Evolutionary conservation across 1,140 invertebrate genomes (phyloP).

Genomic region (Cherax quadricarinatus): DNA sequence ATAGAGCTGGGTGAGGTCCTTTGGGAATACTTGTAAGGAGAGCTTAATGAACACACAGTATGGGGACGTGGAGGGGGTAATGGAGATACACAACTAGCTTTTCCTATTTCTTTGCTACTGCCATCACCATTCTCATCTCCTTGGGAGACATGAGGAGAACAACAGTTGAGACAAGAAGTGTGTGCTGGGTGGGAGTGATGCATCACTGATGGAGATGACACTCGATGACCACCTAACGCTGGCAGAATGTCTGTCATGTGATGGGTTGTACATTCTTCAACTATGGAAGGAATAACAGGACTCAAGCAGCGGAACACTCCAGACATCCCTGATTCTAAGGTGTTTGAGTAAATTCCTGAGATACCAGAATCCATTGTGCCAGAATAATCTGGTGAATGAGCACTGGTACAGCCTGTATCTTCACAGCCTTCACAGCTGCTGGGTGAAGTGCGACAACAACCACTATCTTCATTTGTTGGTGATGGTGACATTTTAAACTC

Average conservation of each 20-base stretch:
- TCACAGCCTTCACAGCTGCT: conserved; percentile 72
- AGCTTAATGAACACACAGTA: conserved; percentile 49
- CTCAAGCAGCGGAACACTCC: conserved; percentile 66
- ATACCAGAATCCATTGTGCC: conserved; percentile 71
- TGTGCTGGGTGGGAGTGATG: conserved; percentile 67
- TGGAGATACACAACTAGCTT: conserved; percentile 1
- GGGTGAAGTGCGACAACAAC: conserved; percentile 72
- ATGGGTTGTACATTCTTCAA: conserved; percentile 70
- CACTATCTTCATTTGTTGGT: conserved; percentile 71
- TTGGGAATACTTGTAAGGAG: conserved; percentile 46
- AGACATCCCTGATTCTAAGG: conserved; percentile 71
- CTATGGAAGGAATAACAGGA: conserved; percentile 69
- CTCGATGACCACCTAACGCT: conserved; percentile 28
- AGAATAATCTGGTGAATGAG: conserved; percentile 53
- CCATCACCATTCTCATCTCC: conserved; percentile 23
- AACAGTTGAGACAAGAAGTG: conserved; percentile 63
- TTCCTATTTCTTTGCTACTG: conserved; percentile 23
- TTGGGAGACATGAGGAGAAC: conserved; percentile 9
- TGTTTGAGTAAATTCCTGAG: conserved; percentile 59
- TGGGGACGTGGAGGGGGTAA: conserved; percentile 47
- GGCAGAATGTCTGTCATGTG: conserved; percentile 70
- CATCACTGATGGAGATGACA: conserved; percentile 48
- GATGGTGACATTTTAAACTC: conserved; percentile 73
- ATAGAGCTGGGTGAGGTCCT: not conserved
- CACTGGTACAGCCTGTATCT: conserved; percentile 32